Conservation (phyloP, 2,113 vertebrate species). For the Spea multiplicata region DNA sequence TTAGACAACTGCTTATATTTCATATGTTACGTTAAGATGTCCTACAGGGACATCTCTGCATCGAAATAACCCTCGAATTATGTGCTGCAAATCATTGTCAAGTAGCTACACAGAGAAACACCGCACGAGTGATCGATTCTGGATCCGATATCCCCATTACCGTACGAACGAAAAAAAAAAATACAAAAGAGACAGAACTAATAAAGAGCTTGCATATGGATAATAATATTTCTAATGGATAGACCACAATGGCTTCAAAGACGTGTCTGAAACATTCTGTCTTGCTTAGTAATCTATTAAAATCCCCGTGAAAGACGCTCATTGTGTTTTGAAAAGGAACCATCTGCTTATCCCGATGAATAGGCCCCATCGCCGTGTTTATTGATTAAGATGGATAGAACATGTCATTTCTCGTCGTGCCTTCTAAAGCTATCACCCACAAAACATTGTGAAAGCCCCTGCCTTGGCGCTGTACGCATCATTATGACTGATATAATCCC, state of each 20-base stretch:
- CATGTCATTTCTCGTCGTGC: constrained; percentile 24
- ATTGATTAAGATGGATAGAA: constrained; percentile 25
- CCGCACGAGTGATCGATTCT: neutral
- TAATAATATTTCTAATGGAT: constrained; percentile 5
- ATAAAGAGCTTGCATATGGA: constrained; percentile 5
- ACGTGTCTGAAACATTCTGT: neutral
- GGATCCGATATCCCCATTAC: neutral
- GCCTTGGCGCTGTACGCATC: constrained; percentile 19
- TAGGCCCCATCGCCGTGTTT: neutral
- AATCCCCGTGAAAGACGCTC: constrained; percentile 1
- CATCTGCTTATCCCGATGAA: constrained; percentile 15
- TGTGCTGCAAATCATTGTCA: constrained; percentile 1
- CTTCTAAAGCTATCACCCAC: constrained; percentile 12
- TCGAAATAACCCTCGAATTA: neutral
- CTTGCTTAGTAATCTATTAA: constrained; percentile 3
- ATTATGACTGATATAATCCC: constrained; percentile 38
- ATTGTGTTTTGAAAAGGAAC: constrained; percentile 11
- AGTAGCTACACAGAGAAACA: neutral
- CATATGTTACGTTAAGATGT: no score
- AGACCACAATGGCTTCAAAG: neutral
- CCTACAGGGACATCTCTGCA: no score
- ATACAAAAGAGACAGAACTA: neutral
- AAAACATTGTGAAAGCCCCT: constrained; percentile 29
- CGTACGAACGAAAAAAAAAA: neutral
- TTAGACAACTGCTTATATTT: no score